These are phyloP conservation scores for Neelides sp. DNA, from an alignment of 1,140 invertebrate species.

Conservation along the genomic window DNA sequence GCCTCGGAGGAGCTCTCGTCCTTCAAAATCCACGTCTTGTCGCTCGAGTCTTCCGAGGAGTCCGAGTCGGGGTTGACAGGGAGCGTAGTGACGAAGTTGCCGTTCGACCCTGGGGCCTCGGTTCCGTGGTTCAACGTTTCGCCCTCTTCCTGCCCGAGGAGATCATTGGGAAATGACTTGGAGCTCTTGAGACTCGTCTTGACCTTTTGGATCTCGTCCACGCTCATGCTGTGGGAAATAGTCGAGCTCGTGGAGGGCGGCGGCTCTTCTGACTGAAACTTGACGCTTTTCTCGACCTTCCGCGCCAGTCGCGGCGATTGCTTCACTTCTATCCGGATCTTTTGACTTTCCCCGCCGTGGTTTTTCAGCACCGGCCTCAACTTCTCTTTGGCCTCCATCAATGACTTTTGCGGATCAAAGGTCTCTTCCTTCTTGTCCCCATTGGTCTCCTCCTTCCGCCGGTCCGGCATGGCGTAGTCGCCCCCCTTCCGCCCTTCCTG, in stretches of 20 bases:
- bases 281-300: constrained; percentile 32
- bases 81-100: constrained; percentile 34
- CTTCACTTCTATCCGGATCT: constrained; percentile 32
- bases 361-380: constrained; percentile 20
- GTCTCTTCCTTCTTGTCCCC: background rate
- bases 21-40: constrained; percentile 35
- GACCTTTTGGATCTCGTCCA: constrained; percentile 72
- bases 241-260: background rate
- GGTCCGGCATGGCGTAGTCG: constrained; percentile 15
- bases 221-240: constrained; percentile 66
- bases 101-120: constrained; percentile 33
- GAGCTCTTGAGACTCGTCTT: constrained; percentile 67
- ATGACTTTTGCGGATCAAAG: constrained; percentile 24
- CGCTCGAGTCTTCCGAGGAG: constrained; percentile 35
- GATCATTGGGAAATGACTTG: constrained; percentile 68
- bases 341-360: constrained; percentile 6
- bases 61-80: constrained; percentile 34
- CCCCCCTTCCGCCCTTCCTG: constrained; percentile 21
- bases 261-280: constrained; percentile 24
- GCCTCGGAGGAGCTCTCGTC: constrained; percentile 31
- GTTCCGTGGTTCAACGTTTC: constrained; percentile 64
- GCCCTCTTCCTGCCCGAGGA: constrained; percentile 49
- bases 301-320: constrained; percentile 27
- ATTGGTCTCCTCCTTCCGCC: constrained; percentile 16
- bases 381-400: constrained; percentile 27